Conservation (phyloP, 2,113 vertebrate species). For the Alectura lathami region DNA sequence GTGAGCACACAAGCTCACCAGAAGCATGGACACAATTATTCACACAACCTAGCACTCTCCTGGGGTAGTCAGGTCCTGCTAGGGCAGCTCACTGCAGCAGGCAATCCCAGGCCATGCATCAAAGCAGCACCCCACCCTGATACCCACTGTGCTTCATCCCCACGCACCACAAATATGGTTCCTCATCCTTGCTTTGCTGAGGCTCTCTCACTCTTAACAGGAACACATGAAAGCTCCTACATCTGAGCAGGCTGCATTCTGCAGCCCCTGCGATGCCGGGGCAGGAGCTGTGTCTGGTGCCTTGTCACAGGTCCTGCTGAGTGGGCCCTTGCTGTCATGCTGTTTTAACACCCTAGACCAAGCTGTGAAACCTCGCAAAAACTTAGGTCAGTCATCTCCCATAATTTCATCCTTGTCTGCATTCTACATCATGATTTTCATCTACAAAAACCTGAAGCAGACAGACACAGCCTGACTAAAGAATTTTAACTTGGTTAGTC, state of each 20-base stretch:
- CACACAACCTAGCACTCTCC: no score
- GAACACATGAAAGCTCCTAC: neutral
- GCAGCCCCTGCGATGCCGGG: neutral
- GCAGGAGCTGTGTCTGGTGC: neutral
- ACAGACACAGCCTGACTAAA: neutral
- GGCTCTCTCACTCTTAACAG: neutral
- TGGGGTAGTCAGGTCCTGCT: neutral
- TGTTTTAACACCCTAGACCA: neutral
- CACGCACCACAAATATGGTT: neutral
- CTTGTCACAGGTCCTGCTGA: neutral
- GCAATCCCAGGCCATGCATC: no score
- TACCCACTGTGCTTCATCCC: neutral
- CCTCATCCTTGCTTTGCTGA: neutral
- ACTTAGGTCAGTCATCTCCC: neutral
- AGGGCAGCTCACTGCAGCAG: neutral
- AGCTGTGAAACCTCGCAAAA: neutral
- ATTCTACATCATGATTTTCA: neutral
- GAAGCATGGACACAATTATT: neutral
- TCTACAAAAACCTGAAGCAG: neutral
- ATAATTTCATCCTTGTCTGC: neutral
- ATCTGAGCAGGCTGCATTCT: neutral
- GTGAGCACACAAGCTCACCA: rapidly evolving
- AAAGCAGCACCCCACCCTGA: neutral
- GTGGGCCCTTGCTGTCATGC: neutral
- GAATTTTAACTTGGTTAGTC: neutral